Conservation (phyloP, 92 coral and sea anemone species). For the Anthopleura xanthogrammica region DNA sequence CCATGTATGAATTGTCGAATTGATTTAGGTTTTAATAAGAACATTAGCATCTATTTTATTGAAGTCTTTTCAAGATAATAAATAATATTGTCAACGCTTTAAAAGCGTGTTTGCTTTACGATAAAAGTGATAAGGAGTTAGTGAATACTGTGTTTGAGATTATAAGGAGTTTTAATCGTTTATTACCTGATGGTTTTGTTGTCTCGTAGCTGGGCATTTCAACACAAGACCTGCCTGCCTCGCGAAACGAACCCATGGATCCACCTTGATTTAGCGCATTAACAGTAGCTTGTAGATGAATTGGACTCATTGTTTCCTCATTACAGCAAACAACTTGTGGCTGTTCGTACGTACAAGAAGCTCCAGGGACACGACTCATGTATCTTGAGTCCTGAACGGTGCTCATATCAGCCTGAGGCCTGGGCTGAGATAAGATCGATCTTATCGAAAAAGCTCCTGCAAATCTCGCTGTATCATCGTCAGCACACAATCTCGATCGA, state of each 20-base stretch:
- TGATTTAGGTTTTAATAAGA: neutral
- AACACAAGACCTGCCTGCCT: neutral
- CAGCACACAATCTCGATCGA: constrained; percentile 6
- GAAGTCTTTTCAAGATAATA: neutral
- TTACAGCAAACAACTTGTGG: constrained; percentile 27
- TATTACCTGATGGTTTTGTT: neutral
- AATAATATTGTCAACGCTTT: neutral
- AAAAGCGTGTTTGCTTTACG: neutral
- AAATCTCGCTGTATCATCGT: constrained; percentile 26
- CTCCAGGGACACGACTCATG: constrained; percentile 14
- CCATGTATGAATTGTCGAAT: too few relatives aligned
- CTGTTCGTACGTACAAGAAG: constrained; percentile 5
- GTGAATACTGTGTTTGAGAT: neutral
- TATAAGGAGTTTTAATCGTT: neutral
- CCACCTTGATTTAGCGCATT: constrained; percentile 1
- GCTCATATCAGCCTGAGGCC: constrained; percentile 19
- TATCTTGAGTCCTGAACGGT: constrained; percentile 11
- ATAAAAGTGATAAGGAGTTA: neutral
- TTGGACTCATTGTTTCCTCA: constrained; percentile 1
- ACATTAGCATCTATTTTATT: neutral
- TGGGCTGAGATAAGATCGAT: constrained; percentile 42
- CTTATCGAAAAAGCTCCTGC: constrained; percentile 48
- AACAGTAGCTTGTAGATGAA: constrained; percentile 1
- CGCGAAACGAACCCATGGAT: neutral
- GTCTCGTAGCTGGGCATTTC: neutral